Evolutionary conservation across 2,888 invertebrate genomes (phyloP).

Genomic region (Perithous albicinctus): DNA sequence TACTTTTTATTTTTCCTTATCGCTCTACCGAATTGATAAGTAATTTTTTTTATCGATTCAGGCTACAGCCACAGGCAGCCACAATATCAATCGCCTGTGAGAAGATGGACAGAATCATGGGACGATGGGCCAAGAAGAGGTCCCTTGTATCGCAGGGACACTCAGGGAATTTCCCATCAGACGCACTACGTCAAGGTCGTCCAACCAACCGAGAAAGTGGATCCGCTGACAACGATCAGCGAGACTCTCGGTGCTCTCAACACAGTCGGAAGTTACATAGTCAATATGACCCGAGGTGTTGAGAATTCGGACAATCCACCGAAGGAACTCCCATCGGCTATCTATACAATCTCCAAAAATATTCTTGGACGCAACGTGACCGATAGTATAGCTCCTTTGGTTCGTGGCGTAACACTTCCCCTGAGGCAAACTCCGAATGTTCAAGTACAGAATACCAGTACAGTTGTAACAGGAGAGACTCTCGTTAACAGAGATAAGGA

Average conservation of each 20-base stretch:
- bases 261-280: slow-evolving; percentile 93
- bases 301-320: slow-evolving; percentile 82
- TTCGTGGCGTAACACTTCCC: slow-evolving; percentile 85
- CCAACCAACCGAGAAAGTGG: slow-evolving; percentile 68
- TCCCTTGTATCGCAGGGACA: slow-evolving; percentile 76
- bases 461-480: slow-evolving; percentile 83
- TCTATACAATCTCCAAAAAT: slow-evolving; percentile 93
- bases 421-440: slow-evolving; percentile 74
- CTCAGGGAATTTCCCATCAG: slow-evolving; percentile 74
- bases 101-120: slow-evolving; percentile 77
- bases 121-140: slow-evolving; percentile 73
- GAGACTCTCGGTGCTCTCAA: slow-evolving; percentile 92
- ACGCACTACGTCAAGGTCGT: slow-evolving; percentile 74
- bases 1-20: not conserved
- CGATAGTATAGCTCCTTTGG: slow-evolving; percentile 92
- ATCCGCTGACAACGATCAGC: slow-evolving; percentile 86
- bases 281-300: slow-evolving; percentile 90
- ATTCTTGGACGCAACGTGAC: slow-evolving; percentile 92
- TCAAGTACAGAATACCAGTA: slow-evolving; percentile 66
- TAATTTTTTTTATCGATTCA: slow-evolving; percentile 16
- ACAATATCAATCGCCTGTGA: slow-evolving; percentile 65
- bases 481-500: slow-evolving; percentile 84
- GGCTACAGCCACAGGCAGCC: slow-evolving; percentile 70
- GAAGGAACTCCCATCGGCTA: slow-evolving; percentile 89
- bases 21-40: not conserved